Base-by-base conservation (phyloP, 2,888 invertebrate genomes). In the Holacanthella duospinosa region DNA sequence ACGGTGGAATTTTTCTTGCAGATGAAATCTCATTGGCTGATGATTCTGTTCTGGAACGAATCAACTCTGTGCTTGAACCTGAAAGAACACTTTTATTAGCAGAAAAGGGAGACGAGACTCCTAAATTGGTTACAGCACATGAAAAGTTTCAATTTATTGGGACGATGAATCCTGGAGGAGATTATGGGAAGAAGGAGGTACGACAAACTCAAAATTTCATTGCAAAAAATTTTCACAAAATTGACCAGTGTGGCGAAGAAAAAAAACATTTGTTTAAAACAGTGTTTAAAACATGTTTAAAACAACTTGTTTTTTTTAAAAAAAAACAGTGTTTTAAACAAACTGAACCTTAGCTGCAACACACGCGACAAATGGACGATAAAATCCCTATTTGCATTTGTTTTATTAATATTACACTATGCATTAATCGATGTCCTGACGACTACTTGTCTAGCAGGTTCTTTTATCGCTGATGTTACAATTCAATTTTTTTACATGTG, bases 111-210 rank as follows among this genome's bases (percentile, higher is more conserved):
- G 84, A 83, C 61, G 75, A 74, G 12, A 74, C 74, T 1, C 74
- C 75, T 43, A 73, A 75, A 1, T 80, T 86, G 2, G 82, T 87
- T 53, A 83, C 85, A 0, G 88, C 89, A 0, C 74, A 82, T 62
- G 76, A 83, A 4, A 83, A 84, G 12, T 99, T 99, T 76, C 86
- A 89, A 73, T 90, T 99, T 74, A 83, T 97, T 64, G 94, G 93
- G 1, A 99, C 99, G 0, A 99, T 99, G 99, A 99, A 99, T 80
- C 99, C 99, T 6, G 96, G 97, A 16, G 97, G 97, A 1, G 99
- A 99, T 81, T 99, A 91, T 77, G 99, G 99, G 2, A 99, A 99
- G 77, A 99, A 99, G 76, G 99, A 99, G 78, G 83, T 83, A 71
- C 64, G 60, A 59, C 1, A 6, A 21, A 26, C 53, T 26, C 21